Conservation (phyloP, 2,888 invertebrate species). For the Pterostichus niger region DNA sequence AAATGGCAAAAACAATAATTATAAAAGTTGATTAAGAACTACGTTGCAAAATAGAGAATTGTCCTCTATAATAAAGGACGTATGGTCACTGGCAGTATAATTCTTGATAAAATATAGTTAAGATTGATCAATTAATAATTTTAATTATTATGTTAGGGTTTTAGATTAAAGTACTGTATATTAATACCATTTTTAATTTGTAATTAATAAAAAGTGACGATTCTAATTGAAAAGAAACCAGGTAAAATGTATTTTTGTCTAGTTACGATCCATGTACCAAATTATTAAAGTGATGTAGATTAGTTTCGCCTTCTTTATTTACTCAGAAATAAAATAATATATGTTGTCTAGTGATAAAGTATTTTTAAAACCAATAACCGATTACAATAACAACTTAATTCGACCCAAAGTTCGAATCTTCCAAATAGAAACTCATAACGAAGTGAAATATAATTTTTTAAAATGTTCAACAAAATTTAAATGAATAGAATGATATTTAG, state of each 20-base stretch:
- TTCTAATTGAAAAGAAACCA: background rate
- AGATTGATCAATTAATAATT: no score
- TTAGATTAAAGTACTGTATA: no score
- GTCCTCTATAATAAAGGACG: no score
- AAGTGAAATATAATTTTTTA: conserved; percentile 46
- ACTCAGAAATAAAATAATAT: conserved; percentile 43
- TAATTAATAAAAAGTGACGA: background rate
- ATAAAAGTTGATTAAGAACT: no score
- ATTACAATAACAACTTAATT: conserved; percentile 51
- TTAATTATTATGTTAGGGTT: no score
- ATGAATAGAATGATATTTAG: conserved; percentile 23
- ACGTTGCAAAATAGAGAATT: no score
- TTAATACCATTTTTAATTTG: no score
- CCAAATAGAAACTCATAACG: conserved; percentile 43
- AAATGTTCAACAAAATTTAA: conserved; percentile 37
- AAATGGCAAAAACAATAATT: no score
- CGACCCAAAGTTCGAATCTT: conserved; percentile 30
- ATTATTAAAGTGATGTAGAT: conserved; percentile 47
- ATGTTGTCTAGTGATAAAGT: conserved; percentile 48
- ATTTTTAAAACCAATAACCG: conserved; percentile 41
- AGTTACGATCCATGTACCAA: conserved; percentile 47
- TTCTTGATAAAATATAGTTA: no score
- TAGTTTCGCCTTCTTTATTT: conserved; percentile 32
- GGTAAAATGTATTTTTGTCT: conserved; percentile 19
- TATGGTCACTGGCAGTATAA: no score